Percentiles rank a stretch among this genome's conserved stretches.
Conservation (phyloP, 2,797 vertebrate species). For the Oreochromis grahami region DNA sequence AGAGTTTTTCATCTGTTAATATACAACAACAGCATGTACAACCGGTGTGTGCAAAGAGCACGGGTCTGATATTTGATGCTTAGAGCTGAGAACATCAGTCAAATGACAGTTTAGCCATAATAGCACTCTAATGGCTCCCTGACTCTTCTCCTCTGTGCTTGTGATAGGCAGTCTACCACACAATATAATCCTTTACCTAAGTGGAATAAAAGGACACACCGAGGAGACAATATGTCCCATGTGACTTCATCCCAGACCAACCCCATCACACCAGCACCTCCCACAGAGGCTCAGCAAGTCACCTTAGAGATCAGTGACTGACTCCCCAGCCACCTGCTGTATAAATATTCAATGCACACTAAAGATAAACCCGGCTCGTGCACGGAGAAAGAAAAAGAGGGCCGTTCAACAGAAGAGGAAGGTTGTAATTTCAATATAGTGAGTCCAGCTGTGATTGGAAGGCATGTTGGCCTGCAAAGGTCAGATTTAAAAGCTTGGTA, state of each 20-base stretch:
- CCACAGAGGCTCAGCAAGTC: slow-evolving; percentile 60
- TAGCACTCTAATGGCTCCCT: background rate
- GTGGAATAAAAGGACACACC: slow-evolving; percentile 58
- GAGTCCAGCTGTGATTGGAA: background rate
- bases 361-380: slow-evolving; percentile 71
- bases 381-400: slow-evolving; percentile 22
- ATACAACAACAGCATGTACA: background rate
- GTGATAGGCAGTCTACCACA: slow-evolving; percentile 6
- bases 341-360: slow-evolving; percentile 76
- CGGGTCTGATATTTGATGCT: slow-evolving; percentile 1
- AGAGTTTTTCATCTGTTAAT: background rate
- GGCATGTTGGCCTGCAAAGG: slow-evolving; percentile 38
- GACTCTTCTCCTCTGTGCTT: slow-evolving; percentile 5
- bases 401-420: slow-evolving; percentile 12
- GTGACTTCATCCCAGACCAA: slow-evolving; percentile 53
- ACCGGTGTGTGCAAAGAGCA: background rate
- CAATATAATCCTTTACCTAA: slow-evolving; percentile 50
- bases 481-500: slow-evolving; percentile 50
- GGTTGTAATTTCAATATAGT: slow-evolving; percentile 49
- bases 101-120: slow-evolving; percentile 7
- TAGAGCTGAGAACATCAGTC: background rate
- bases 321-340: slow-evolving; percentile 58
- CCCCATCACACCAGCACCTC: slow-evolving; percentile 35
- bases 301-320: slow-evolving; percentile 76
- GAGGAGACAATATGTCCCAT: slow-evolving; percentile 63